Conservation (phyloP, 2,888 invertebrate species). For the Drosophila hamatofila region DNA sequence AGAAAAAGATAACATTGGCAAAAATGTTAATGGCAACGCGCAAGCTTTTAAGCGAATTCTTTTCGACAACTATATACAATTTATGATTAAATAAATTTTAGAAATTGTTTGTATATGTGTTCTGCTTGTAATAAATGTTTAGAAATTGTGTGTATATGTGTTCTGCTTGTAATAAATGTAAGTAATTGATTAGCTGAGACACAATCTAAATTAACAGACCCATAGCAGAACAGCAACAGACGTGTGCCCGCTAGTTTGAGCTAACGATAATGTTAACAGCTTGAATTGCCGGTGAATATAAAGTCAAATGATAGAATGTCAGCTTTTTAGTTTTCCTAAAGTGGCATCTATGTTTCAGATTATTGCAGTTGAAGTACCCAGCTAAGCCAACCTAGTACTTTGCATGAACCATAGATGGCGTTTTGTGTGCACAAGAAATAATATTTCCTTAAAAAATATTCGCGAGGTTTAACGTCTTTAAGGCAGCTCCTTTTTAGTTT, state of each 20-base stretch:
- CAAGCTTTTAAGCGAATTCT: neutral
- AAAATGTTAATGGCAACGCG: neutral
- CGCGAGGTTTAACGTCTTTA: neutral
- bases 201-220: neutral
- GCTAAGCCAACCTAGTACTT: too few species aligned
- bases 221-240: neutral
- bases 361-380: neutral
- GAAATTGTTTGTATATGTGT: too few species aligned
- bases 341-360: neutral
- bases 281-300: too few species aligned
- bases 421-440: neutral
- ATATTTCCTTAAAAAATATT: too few species aligned
- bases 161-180: neutral
- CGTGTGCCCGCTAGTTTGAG: neutral
- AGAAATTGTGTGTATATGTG: neutral
- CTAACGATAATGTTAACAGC: neutral
- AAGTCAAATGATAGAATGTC: too few species aligned
- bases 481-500: neutral
- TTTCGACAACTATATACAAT: too few species aligned
- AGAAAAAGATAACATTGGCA: constrained; percentile 4
- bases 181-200: neutral
- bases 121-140: too few species aligned
- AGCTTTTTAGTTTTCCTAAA: neutral
- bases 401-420: constrained; percentile 27
- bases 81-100: too few species aligned